Evolutionary conservation across 2,797 vertebrate species (phyloP), one percentile per base, ranked within the genome.

Genomic region (Chaetodon trifasciatus): DNA sequence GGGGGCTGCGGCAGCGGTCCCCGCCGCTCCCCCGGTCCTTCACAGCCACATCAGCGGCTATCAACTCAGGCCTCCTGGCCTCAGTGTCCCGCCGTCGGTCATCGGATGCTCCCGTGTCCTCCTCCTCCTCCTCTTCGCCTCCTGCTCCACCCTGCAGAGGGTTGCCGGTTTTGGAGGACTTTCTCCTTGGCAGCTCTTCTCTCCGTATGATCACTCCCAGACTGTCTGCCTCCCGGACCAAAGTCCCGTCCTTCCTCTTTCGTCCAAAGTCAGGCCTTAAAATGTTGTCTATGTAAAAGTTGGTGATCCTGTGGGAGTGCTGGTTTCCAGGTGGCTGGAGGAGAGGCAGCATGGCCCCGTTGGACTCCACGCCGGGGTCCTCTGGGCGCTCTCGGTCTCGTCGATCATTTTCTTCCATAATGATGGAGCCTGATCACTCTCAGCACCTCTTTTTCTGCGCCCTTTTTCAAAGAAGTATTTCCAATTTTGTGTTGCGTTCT

Each of bases 221-320:
- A 53, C 82, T 58, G 56, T 87, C 75, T 71, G 81, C 95, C 17
- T 94, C 94, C 67, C 79, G 85, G 42, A 87, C 92, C 78, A 87
- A 74, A 28, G 86, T 85, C 35, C 93, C 93, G 62, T 96, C 94
- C 82, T 97, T 97, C 74, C 95, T 96, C 78, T 95, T 95, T 58
- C 95, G 95, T 50, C 97, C 97, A 70, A 99, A 99, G 86, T 98
- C 97, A 17, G 97, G 97, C 84, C 97, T 93, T 56, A 98, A 92
- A 90, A 98, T 98, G 92, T 97, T 97, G 90, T 98, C 97, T 80
- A 98, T 99, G 93, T 97, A 98, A 87, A 99, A 99, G 96, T 99
- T 97, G 84, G 97, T 98, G 94, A 97, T 92, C 88, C 96, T 90
- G 89, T 96, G 96, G 28, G 95, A 94, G 65, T 94, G 97, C 90